phyloP scores from a whole-genome alignment of 1,140 invertebrate genomes.

The Philotrypesis tridentata region DNA sequence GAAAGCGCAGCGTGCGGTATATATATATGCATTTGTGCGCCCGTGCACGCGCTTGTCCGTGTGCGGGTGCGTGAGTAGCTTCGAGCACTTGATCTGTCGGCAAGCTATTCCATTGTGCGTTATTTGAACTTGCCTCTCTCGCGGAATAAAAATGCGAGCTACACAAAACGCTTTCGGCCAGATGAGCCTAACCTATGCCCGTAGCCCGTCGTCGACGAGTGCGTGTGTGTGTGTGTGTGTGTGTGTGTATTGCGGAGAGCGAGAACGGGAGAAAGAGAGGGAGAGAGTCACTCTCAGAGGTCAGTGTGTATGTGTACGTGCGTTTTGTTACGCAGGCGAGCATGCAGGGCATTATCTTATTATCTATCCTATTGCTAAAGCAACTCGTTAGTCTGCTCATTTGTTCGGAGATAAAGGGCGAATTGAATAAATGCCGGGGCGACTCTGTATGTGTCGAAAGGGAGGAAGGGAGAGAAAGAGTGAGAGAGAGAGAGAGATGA shows the following conservation, averaged over 20 bases:
- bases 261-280: neutral
- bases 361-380: conserved; percentile 27
- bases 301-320: neutral
- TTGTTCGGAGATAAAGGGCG: conserved; percentile 28
- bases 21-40: too few relatives aligned
- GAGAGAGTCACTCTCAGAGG: neutral
- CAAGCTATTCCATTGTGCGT: conserved; percentile 31
- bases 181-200: conserved; percentile 29
- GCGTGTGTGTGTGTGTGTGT: neutral
- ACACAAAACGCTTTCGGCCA: conserved; percentile 14
- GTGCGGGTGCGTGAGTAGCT: too few relatives aligned
- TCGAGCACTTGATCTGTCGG: neutral
- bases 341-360: conserved; percentile 27
- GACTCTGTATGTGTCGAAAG: too few relatives aligned
- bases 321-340: neutral
- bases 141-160: conserved; percentile 13
- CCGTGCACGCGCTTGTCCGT: too few relatives aligned
- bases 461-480: neutral
- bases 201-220: neutral
- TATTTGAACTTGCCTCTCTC: conserved; percentile 18
- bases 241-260: too few relatives aligned
- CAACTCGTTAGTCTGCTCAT: conserved; percentile 33
- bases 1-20: neutral
- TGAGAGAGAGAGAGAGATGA: neutral
- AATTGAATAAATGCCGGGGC: conserved; percentile 30